Evolutionary conservation across 1,140 invertebrate species (phyloP).

Genomic region (Drepana arcuata): DNA sequence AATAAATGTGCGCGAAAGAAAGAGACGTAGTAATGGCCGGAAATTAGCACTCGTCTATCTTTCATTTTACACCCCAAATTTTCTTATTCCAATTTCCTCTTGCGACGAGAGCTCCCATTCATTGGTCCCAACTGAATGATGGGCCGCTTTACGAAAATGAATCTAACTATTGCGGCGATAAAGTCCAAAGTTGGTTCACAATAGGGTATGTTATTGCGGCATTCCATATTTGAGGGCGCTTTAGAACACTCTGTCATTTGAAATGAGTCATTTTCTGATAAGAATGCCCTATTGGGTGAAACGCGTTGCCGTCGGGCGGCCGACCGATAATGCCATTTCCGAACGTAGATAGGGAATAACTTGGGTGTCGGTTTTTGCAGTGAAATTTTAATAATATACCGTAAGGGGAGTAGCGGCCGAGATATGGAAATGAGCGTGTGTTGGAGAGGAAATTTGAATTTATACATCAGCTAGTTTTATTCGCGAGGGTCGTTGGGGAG

Average conservation of each 20-base stretch:
- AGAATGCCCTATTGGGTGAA: conserved; percentile 69
- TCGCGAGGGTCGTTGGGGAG: conserved; percentile 44
- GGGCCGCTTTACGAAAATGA: conserved; percentile 7
- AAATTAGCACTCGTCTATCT: conserved; percentile 72
- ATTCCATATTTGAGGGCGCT: conserved; percentile 33
- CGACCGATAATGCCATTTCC: conserved; percentile 66
- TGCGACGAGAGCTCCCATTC: conserved; percentile 43
- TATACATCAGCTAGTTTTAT: conserved; percentile 69
- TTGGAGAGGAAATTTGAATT: conserved; percentile 71
- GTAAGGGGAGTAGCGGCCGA: conserved; percentile 48
- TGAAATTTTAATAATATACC: conserved; percentile 65
- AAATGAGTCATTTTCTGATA: conserved; percentile 73
- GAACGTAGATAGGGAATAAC: conserved; percentile 62
- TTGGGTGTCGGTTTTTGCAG: conserved; percentile 61
- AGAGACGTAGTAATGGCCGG: conserved; percentile 69
- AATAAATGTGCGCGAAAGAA: conserved; percentile 66
- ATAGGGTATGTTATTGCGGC: conserved; percentile 13
- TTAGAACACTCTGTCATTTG: conserved; percentile 71
- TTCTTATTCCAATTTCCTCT: conserved; percentile 72
- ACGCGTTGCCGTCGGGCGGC: conserved; percentile 58
- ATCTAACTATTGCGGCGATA: conserved; percentile 10
- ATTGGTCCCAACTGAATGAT: conserved; percentile 16
- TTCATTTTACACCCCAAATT: conserved; percentile 72
- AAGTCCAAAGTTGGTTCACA: conserved; percentile 19
- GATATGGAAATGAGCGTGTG: conserved; percentile 70